Evolutionary conservation across 2,113 vertebrate species (phyloP), one percentile per base, ranked within the genome.

Genomic region (Anoplopoma fimbria): DNA sequence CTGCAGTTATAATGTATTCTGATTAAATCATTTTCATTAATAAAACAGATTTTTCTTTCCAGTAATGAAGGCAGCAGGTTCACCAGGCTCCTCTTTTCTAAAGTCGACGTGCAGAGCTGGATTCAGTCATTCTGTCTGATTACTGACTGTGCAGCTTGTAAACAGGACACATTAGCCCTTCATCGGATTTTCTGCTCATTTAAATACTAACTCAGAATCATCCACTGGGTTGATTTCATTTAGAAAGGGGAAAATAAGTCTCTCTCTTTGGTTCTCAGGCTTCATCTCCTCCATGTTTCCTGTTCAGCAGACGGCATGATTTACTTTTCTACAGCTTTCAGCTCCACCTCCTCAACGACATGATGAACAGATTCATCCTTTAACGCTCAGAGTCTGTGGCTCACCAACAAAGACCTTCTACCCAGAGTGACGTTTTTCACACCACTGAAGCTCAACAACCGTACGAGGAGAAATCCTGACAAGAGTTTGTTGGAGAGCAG

Each of bases 121-220:
- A 29, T 25, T 0, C 0, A 10, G 25, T 76, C 38, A 9, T 80
- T 80, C 14, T 29, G 57, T 40, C 38, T 78, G 40, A 75, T 82
- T 77, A 81, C 7, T 36, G 78, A 0, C 53, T 4, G 7, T 27
- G 42, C 42, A 29, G 75, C 72, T 75, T 57, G 82, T 74, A 88
- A 86, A 86, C 87, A 83, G 83, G 87, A 88, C 72, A 69, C 83
- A 83, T 88, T 80, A 80, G 79, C 47, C 68, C 64, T 25, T 88
- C 72, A 88, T 83, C 80, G n/a, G 36, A 83, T 88, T 77, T 80
- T 40, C 83, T 27, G 55, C 79, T 61, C 15, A 7, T 55, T n/a
- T 49, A 75, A 82, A 79, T 68, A 76, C 75, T 27, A 57, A 9
- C 86, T 71, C 75, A 71, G 75, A 70, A 84, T 78, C 47, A 63